Percentiles rank a stretch among this genome's conserved stretches.
phyloP scores from a whole-genome alignment of 2,797 vertebrate species.

The Acanthurus leucopareius region DNA sequence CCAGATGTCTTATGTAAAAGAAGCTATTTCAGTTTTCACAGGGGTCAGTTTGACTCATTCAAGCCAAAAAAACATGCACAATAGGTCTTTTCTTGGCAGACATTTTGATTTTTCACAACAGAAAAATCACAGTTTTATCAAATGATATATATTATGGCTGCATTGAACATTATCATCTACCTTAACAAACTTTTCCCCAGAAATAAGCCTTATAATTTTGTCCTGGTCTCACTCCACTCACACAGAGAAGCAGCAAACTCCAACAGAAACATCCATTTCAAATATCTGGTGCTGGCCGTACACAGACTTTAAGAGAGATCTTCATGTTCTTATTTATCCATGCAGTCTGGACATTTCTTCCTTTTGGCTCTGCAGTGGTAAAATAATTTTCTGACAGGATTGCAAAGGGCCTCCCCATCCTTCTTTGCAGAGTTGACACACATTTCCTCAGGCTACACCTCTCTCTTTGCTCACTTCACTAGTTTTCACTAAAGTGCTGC shows the following conservation, averaged over 20 bases:
- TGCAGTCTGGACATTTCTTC: slow-evolving; percentile 28
- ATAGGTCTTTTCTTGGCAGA: not conserved
- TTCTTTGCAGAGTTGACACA: slow-evolving; percentile 33
- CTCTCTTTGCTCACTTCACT: slow-evolving; percentile 33
- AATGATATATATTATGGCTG: not conserved
- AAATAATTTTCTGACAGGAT: slow-evolving; percentile 32
- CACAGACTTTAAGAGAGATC: not conserved
- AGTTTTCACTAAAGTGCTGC: slow-evolving; percentile 6
- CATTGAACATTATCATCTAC: no score
- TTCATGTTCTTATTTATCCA: slow-evolving; percentile 10
- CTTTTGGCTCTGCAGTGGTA: slow-evolving; percentile 10
- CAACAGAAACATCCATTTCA: slow-evolving; percentile 14
- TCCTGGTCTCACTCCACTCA: slow-evolving; percentile 13
- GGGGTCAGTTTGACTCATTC: not conserved
- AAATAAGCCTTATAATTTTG: slow-evolving; percentile 8
- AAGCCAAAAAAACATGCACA: not conserved
- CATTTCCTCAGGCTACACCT: slow-evolving; percentile 47
- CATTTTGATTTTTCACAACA: not conserved
- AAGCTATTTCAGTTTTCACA: not conserved
- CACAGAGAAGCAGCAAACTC: slow-evolving; percentile 9
- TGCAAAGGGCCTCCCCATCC: slow-evolving; percentile 22
- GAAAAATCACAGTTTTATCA: no score
- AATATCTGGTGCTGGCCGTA: not conserved
- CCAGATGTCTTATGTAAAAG: not conserved
- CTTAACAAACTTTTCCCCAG: slow-evolving; percentile 4